A percentile compares a stretch with the other conserved stretches of the same genome.
Conservation (phyloP, 2,888 invertebrate species). For the Galerucella pusilla region DNA sequence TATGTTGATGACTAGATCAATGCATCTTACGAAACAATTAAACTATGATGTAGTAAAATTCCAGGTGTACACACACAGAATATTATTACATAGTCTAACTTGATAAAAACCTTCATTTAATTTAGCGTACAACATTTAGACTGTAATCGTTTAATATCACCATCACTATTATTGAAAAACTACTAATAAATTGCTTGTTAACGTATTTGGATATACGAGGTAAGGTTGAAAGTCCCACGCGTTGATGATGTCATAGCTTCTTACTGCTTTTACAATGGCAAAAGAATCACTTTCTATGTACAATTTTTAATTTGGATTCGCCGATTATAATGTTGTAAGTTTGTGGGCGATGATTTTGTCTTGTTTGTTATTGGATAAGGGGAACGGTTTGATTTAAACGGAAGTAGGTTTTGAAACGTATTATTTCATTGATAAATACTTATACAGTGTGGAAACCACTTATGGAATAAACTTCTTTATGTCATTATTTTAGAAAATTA, state of each 20-base stretch:
- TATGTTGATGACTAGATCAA: too few relatives aligned
- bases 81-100: too few relatives aligned
- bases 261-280: neutral
- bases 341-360: constrained; percentile 11
- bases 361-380: constrained; percentile 1
- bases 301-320: constrained; percentile 6
- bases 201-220: constrained; percentile 32
- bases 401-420: constrained; percentile 12
- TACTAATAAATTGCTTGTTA: neutral
- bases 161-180: neutral
- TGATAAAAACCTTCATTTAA: neutral
- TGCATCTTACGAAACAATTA: too few relatives aligned
- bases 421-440: constrained; percentile 14
- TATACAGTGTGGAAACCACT: neutral
- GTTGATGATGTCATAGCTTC: constrained; percentile 31
- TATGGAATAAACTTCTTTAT: too few relatives aligned
- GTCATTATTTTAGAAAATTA: too few relatives aligned
- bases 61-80: too few relatives aligned
- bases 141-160: neutral
- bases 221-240: constrained; percentile 41
- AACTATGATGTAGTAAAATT: too few relatives aligned
- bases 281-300: constrained; percentile 8
- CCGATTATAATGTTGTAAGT: neutral
- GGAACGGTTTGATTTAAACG: constrained; percentile 9
- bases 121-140: neutral